Evolutionary conservation across 1,140 invertebrate species (phyloP).

Genomic region (Drosophila cardini): DNA sequence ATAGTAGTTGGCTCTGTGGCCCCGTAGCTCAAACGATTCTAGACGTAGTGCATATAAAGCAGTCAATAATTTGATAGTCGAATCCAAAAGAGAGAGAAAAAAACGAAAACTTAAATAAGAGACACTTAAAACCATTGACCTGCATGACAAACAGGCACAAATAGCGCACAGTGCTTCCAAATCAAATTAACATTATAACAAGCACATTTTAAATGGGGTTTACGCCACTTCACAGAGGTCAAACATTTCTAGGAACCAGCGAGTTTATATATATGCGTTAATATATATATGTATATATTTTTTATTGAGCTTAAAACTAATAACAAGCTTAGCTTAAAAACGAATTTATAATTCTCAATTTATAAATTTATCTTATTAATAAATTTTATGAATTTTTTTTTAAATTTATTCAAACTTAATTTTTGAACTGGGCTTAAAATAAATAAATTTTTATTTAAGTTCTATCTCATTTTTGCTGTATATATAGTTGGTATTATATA

Average conservation of each 20-base stretch:
- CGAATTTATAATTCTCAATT: too few relatives aligned
- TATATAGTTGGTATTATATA: too few relatives aligned
- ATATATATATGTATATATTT: too few relatives aligned
- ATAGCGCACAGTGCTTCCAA: slow-evolving; percentile 57
- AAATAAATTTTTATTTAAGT: too few relatives aligned
- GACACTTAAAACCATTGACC: slow-evolving; percentile 53
- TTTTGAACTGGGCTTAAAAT: too few relatives aligned
- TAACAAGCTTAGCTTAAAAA: too few relatives aligned
- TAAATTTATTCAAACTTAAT: too few relatives aligned
- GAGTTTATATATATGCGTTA: not conserved
- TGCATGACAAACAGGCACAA: slow-evolving; percentile 68
- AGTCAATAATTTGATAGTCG: slow-evolving; percentile 57
- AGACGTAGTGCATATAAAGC: slow-evolving; percentile 66
- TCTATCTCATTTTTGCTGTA: too few relatives aligned
- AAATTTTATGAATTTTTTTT: too few relatives aligned
- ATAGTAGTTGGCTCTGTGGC: slow-evolving; percentile 23
- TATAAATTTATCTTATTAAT: too few relatives aligned
- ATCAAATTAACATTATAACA: not conserved
- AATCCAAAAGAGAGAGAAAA: slow-evolving; percentile 2
- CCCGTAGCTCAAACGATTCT: slow-evolving; percentile 57
- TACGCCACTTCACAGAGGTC: slow-evolving; percentile 14
- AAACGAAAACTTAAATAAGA: slow-evolving; percentile 7
- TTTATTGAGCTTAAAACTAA: too few relatives aligned
- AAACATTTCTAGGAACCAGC: not conserved
- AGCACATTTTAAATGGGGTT: slow-evolving; percentile 4